Conservation (phyloP, 2,113 vertebrate genomes). For the Phoxinus phoxinus region DNA sequence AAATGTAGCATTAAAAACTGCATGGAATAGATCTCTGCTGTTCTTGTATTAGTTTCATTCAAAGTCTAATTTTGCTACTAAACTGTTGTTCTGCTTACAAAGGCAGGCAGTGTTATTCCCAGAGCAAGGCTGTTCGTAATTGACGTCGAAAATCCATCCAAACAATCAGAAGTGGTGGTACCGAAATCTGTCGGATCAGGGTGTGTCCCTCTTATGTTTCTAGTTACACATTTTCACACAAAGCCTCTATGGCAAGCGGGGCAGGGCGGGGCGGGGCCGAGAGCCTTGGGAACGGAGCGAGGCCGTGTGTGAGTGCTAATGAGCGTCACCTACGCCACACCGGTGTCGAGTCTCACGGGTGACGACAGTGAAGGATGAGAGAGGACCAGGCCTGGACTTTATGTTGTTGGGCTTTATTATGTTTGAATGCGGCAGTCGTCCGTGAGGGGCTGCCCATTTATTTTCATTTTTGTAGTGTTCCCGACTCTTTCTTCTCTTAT, state of each 20-base stretch:
- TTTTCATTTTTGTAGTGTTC: no score
- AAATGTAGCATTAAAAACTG: neutral
- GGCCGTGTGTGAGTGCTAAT: no score
- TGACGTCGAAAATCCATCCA: constrained; percentile 72
- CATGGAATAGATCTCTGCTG: neutral
- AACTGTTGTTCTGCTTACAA: constrained; percentile 60
- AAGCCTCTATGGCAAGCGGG: neutral
- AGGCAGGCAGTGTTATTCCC: constrained; percentile 90
- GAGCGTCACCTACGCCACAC: no score
- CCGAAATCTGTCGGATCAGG: constrained; percentile 81
- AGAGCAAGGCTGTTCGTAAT: constrained; percentile 87
- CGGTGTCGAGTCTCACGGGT: no score
- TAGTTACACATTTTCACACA: neutral
- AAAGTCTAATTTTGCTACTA: constrained; percentile 9
- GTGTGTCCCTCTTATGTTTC: constrained; percentile 68
- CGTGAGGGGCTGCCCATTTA: no score
- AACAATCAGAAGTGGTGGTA: constrained; percentile 76
- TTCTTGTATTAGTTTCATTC: neutral
- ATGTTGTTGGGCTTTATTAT: no score
- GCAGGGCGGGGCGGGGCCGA: no score
- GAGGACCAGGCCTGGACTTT: no score
- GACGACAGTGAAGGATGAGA: no score
- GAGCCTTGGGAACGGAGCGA: no score
- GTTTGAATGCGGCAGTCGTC: no score
- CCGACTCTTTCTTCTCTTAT: no score